Percentiles rank a stretch among this genome's conserved stretches.
phyloP scores from a whole-genome alignment of 2,888 invertebrate species.

The Eurytoma adleriae region DNA sequence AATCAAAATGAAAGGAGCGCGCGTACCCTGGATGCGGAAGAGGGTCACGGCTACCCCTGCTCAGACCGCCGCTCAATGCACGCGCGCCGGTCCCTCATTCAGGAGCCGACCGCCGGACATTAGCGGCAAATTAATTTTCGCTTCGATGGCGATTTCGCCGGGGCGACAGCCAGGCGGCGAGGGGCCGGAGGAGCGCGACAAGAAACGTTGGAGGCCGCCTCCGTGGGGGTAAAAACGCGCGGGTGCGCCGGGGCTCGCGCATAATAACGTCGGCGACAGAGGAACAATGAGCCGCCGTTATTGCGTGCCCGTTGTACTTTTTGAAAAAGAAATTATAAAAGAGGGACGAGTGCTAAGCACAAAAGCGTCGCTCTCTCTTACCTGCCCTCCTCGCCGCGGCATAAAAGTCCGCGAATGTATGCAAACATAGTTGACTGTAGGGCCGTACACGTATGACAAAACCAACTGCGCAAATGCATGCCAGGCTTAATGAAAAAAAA shows the following conservation, averaged over 20 bases:
- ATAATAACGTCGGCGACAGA: conserved; percentile 39
- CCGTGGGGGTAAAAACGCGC: conserved; percentile 15
- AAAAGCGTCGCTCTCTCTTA: conserved; percentile 31
- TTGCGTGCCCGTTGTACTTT: conserved; percentile 28
- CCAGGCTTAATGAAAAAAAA: neutral
- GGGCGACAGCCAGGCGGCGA: neutral
- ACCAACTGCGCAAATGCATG: neutral
- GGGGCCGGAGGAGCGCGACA: conserved; percentile 26
- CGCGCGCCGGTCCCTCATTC: neutral
- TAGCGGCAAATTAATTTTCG: conserved; percentile 56
- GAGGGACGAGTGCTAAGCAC: conserved; percentile 42
- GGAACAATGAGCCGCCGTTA: conserved; percentile 42
- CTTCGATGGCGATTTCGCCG: conserved; percentile 49
- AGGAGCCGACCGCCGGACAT: conserved; percentile 35
- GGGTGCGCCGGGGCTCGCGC: neutral
- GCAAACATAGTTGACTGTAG: conserved; percentile 34
- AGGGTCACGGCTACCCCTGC: neutral
- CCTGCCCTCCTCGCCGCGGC: neutral
- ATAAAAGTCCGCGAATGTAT: conserved; percentile 49
- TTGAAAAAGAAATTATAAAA: conserved; percentile 36
- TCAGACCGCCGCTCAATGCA: neutral
- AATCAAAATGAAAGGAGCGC: too few species aligned
- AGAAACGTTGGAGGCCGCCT: conserved; percentile 20
- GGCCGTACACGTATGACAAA: neutral
- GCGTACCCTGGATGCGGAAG: too few species aligned